A percentile compares a stretch with the other conserved stretches of the same genome.
phyloP scores from a whole-genome alignment of 2,113 vertebrate genomes.

The Cettia cetti region DNA sequence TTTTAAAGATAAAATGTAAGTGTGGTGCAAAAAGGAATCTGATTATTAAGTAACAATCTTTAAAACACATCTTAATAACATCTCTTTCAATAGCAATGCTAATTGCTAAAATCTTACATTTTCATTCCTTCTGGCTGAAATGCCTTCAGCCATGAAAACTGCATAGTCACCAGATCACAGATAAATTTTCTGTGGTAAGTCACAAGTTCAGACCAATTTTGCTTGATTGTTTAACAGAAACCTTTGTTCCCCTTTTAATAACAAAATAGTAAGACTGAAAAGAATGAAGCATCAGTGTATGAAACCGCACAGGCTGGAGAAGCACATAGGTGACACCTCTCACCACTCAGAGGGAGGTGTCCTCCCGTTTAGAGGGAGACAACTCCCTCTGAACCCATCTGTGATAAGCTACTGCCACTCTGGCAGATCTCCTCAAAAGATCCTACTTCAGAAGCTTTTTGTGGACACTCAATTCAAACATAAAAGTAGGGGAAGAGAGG shows the following conservation, averaged over 20 bases:
- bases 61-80: constrained; percentile 64
- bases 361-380: neutral
- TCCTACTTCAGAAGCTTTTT: constrained; percentile 52
- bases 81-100: neutral
- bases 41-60: neutral
- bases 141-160: constrained; percentile 70
- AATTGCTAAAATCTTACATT: neutral
- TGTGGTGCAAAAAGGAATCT: neutral
- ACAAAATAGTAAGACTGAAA: neutral
- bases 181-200: constrained; percentile 29
- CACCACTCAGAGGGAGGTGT: neutral
- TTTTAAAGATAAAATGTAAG: neutral
- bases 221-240: constrained; percentile 6
- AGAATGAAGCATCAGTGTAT: neutral
- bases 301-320: constrained; percentile 2
- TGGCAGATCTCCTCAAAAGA: neutral
- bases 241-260: constrained; percentile 10
- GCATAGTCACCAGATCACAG: constrained; percentile 74
- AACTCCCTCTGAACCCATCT: neutral
- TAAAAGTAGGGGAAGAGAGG: neutral
- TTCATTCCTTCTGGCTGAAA: constrained; percentile 14
- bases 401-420: neutral
- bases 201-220: constrained; percentile 40
- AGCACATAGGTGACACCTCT: neutral
- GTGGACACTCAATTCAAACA: constrained; percentile 44